Percentiles rank a stretch among this genome's conserved stretches.
Conservation (phyloP, 2,113 vertebrate genomes). For the Campylomormyrus numenius region DNA sequence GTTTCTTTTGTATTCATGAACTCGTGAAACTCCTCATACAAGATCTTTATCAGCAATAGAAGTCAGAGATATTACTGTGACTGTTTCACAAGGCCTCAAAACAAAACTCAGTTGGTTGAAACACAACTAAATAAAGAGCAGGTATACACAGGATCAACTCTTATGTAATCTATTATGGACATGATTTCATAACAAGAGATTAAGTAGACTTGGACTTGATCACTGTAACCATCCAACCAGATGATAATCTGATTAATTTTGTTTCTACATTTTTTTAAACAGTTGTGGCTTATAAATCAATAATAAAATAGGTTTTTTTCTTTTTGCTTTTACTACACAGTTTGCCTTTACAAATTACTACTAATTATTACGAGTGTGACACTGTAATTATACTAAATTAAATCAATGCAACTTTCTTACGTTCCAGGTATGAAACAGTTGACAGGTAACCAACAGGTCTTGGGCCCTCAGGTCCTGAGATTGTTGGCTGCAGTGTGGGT, state of each 20-base stretch:
- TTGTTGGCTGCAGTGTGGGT: background rate
- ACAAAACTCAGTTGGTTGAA: background rate
- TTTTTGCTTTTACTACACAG: background rate
- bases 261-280: background rate
- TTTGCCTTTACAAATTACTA: background rate
- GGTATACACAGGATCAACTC: background rate
- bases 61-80: background rate
- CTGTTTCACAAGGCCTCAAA: background rate
- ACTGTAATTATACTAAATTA: background rate
- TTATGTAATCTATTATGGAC: constrained; percentile 5
- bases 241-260: background rate
- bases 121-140: background rate
- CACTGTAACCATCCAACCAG: background rate
- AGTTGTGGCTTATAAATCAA: background rate
- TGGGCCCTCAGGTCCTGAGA: background rate
- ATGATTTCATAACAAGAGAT: constrained; percentile 15
- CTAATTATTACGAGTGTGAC: background rate
- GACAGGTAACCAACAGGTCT: background rate
- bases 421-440: background rate
- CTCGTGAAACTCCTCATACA: background rate
- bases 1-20: background rate
- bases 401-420: background rate
- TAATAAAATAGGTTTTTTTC: background rate
- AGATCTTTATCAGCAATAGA: background rate
- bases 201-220: background rate